Conservation (phyloP, 2,888 invertebrate species). For the Pantelozetes paolii region DNA sequence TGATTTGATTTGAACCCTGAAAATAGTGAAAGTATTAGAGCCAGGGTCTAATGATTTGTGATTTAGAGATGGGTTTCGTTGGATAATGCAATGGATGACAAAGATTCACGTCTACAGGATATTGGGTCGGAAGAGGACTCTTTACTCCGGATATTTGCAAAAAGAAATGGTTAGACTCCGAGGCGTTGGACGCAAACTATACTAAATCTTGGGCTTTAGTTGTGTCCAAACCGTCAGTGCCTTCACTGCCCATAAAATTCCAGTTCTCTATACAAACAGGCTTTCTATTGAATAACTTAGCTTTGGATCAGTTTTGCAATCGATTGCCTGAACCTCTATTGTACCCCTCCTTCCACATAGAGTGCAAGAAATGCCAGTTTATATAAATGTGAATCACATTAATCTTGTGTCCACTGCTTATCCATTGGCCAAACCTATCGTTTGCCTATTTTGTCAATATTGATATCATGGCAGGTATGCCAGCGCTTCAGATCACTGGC, state of each 20-base stretch:
- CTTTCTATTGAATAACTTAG: slow-evolving; percentile 19
- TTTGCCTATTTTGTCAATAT: slow-evolving; percentile 36
- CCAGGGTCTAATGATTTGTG: slow-evolving; percentile 8
- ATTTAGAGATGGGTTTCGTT: background rate
- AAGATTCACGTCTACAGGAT: slow-evolving; percentile 33
- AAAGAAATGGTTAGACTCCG: slow-evolving; percentile 22
- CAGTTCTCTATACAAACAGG: background rate
- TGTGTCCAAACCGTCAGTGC: slow-evolving; percentile 20
- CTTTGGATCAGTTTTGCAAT: background rate
- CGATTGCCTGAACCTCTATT: slow-evolving; percentile 24
- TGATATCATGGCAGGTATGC: slow-evolving; percentile 26
- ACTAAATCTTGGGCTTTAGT: slow-evolving; percentile 23
- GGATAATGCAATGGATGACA: slow-evolving; percentile 24
- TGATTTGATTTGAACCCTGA: background rate
- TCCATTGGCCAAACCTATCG: slow-evolving; percentile 15
- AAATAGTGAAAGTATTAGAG: background rate
- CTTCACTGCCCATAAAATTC: background rate
- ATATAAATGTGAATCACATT: slow-evolving; percentile 18
- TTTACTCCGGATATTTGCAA: slow-evolving; percentile 35
- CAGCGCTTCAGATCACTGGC: no score
- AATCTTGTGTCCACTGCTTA: slow-evolving; percentile 32
- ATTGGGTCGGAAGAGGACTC: slow-evolving; percentile 33
- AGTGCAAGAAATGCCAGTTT: background rate
- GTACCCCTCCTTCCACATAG: background rate
- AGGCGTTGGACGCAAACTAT: background rate